Base-by-base conservation (phyloP, 1,140 invertebrate genomes). In the Drosophila santomea region DNA sequence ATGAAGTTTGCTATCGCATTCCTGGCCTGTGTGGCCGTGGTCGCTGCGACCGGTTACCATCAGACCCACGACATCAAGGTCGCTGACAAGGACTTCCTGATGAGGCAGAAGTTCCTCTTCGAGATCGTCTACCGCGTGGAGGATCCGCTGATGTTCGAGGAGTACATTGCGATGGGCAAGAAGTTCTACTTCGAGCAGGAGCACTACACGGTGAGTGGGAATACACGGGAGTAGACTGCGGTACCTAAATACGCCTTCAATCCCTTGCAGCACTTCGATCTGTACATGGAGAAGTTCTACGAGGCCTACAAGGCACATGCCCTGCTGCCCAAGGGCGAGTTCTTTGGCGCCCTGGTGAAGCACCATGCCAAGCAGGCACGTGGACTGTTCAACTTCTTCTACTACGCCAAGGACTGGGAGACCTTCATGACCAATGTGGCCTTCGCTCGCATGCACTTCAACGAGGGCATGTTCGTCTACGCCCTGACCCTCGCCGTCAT, bases 381-480 rank as follows among this genome's bases (percentile, higher is more conserved):
- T 4, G 93, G 93, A 7, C 79, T 96, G 2, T 94, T 94, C 82
- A 85, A 94, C 36, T 59, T 95, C 32, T 94, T 95, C 85, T 95
- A 94, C 84, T 94, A 93, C 47, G 94, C 95, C 50, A 95, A 94
- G 69, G 94, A 95, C 74, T 95, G 94, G 69, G 94, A 95, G 4
- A 94, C 93, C 12, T 96, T 96, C 92, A 94, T 93, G 92, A 94
- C 94, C 62, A 94, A 94, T 2, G 95, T 95, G n/a, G 76, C 93
- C 12, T 95, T 93, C 93, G 94, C 94, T 12, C 93, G 94, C 38
- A 91, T 92, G 57, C 74, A 94, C 61, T 79, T 95, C 8, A 96
- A 96, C 89, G 93, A 95, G 82, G 94, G 93, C 25, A 93, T 94
- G 63, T 96, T 95, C 82, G 74, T 93, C 4, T 94, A 94, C 45